These are phyloP conservation scores for Pithys albifrons DNA, from an alignment of 2,113 vertebrate species.

Conservation along the genomic window DNA sequence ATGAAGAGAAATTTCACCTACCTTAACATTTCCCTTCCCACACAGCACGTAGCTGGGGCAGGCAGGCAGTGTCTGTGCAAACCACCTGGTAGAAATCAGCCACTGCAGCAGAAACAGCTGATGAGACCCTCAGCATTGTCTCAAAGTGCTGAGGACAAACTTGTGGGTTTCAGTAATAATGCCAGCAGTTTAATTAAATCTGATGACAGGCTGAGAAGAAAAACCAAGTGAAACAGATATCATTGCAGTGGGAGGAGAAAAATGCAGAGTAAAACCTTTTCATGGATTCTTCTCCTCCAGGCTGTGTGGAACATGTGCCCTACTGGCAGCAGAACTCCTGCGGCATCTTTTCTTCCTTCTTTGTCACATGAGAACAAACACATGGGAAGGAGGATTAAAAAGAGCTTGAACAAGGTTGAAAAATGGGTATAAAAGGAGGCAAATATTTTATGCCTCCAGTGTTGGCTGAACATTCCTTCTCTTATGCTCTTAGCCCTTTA, in stretches of 20 bases:
- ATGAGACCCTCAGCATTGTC: background rate
- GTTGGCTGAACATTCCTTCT: background rate
- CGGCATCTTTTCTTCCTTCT: background rate
- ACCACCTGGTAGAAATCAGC: background rate
- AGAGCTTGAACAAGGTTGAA: background rate
- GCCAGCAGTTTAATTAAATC: background rate
- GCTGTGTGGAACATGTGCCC: background rate
- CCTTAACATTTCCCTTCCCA: background rate
- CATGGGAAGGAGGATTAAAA: background rate
- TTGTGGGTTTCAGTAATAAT: background rate
- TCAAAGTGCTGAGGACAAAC: background rate
- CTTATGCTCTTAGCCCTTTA: background rate
- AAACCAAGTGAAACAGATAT: background rate
- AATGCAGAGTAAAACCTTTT: background rate
- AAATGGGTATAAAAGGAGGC: background rate
- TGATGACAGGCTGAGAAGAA: background rate
- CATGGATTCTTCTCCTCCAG: background rate
- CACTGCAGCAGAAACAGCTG: background rate
- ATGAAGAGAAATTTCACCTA: background rate
- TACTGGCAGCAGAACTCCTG: background rate
- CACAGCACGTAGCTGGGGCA: background rate
- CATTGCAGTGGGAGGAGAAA: background rate
- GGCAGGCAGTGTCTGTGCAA: background rate
- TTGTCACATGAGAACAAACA: background rate
- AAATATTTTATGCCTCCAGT: background rate